phyloP scores from a whole-genome alignment of 2,888 invertebrate species.

The Campoletis raptor region DNA sequence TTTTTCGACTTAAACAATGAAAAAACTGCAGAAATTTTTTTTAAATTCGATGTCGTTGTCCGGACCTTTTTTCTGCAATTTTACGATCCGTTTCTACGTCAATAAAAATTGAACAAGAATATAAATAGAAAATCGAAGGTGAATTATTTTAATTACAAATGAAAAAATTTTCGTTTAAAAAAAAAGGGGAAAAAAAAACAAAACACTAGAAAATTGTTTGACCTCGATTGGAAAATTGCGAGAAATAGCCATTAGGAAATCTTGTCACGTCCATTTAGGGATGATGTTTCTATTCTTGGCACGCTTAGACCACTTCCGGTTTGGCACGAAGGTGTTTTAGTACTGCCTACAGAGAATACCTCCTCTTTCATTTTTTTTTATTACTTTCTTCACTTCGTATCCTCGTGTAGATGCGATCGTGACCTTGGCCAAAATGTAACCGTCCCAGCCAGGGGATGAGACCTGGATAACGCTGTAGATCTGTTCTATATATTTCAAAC shows the following conservation, averaged over 20 bases:
- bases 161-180: too few relatives aligned
- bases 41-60: too few relatives aligned
- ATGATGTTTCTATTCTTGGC: conserved; percentile 62
- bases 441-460: conserved; percentile 52
- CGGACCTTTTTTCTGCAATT: background rate
- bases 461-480: conserved; percentile 34
- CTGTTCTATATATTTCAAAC: conserved; percentile 23
- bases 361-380: background rate
- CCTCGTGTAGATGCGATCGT: conserved; percentile 49
- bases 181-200: background rate
- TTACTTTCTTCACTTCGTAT: conserved; percentile 12
- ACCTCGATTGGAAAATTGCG: conserved; percentile 1
- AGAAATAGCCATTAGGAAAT: conserved; percentile 44
- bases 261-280: conserved; percentile 35
- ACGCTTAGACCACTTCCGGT: conserved; percentile 58
- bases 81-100: background rate
- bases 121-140: background rate
- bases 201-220: background rate
- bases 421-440: conserved; percentile 65
- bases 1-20: background rate
- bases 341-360: conserved; percentile 41
- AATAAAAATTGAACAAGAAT: background rate
- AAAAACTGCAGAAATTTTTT: too few relatives aligned
- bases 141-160: background rate
- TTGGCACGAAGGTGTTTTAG: conserved; percentile 45